Evolutionary conservation across 2,113 vertebrate genomes (phyloP).

Genomic region (Mus spicilegus): DNA sequence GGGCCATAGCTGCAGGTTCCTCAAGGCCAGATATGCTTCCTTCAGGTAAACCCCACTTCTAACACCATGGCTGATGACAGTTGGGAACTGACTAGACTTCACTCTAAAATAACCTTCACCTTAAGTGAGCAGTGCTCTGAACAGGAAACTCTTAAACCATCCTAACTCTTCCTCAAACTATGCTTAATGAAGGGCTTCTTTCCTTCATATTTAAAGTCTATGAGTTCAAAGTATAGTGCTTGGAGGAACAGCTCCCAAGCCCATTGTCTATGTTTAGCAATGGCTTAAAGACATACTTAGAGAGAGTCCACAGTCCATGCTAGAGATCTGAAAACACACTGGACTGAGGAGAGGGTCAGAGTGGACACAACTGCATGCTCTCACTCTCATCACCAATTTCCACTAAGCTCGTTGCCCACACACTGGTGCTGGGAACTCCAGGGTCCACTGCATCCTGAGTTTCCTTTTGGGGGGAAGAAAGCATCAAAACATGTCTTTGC

Average conservation of each 20-base stretch:
- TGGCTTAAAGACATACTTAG: conserved; percentile 71
- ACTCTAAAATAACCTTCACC: conserved; percentile 56
- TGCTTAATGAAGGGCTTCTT: not conserved
- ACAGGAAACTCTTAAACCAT: not conserved
- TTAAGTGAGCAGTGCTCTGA: not conserved
- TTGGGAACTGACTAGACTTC: not conserved
- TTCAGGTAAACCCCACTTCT: conserved; percentile 57
- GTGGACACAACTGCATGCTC: not conserved
- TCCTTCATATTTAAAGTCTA: conserved; percentile 62
- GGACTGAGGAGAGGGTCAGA: not conserved
- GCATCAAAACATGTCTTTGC: not conserved
- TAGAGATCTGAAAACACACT: not conserved
- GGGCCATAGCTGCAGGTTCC: conserved; percentile 18
- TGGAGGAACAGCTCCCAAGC: conserved; percentile 75
- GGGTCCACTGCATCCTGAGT: not conserved
- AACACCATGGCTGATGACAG: conserved; percentile 29
- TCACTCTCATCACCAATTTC: not conserved
- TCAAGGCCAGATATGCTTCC: conserved; percentile 69
- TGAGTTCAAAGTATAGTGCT: conserved; percentile 76
- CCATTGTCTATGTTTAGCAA: conserved; percentile 76
- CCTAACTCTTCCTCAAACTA: not conserved
- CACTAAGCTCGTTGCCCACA: not conserved
- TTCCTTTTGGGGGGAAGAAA: not conserved
- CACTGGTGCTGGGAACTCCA: not conserved
- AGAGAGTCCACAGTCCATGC: conserved; percentile 38